Conservation (phyloP, 2,797 vertebrate genomes). For the Crax fasciolata region DNA sequence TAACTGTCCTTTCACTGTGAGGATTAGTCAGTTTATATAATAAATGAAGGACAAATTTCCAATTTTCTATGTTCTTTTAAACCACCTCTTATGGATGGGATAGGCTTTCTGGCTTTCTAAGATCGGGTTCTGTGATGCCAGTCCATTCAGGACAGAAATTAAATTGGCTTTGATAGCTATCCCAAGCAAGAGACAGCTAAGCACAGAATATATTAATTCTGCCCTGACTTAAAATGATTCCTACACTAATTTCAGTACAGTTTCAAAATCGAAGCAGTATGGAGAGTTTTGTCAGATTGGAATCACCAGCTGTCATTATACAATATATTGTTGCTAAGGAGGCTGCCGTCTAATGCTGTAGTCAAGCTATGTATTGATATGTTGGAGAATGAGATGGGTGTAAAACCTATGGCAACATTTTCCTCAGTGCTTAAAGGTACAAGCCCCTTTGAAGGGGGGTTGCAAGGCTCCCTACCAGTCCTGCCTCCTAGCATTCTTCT, state of each 20-base stretch:
- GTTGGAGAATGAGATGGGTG: not conserved
- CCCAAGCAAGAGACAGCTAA: not conserved
- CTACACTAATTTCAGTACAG: not conserved
- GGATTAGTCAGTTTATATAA: not conserved
- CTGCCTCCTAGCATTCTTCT: not conserved
- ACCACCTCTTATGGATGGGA: not conserved
- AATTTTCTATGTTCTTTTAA: not conserved
- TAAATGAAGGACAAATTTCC: not conserved
- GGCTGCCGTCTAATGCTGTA: not conserved
- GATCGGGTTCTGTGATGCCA: not conserved
- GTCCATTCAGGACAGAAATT: not conserved
- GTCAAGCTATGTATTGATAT: not conserved
- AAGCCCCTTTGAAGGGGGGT: not conserved
- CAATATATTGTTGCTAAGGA: not conserved
- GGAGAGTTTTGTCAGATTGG: not conserved
- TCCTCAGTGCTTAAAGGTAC: not conserved
- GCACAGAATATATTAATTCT: not conserved
- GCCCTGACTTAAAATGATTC: not conserved
- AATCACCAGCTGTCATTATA: not conserved
- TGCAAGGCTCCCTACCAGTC: not conserved
- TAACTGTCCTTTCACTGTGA: not conserved
- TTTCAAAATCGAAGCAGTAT: not conserved
- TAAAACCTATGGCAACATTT: not conserved
- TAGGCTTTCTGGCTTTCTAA: not conserved
- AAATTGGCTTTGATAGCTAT: not conserved